Evolutionary conservation across 2,888 invertebrate species (phyloP), one percentile per base, ranked within the genome.

Genomic region (Palloptera scutellata): DNA sequence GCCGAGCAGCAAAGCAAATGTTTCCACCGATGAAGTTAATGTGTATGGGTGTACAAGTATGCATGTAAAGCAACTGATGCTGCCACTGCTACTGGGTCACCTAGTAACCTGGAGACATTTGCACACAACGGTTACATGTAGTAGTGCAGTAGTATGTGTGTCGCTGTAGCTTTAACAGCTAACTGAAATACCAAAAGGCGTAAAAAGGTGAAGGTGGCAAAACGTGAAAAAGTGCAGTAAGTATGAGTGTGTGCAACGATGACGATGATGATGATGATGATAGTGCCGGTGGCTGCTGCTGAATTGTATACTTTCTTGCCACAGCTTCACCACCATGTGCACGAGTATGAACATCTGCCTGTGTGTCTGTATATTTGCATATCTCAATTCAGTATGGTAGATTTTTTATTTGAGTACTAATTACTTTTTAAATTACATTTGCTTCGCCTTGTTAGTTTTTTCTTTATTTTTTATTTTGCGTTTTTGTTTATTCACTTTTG

Each of bases 91-190:
- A 79, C 73, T 80, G 79, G 79, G 79, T 79, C 80, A 79, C 80
- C 79, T 77, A 79, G 80, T 79, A 79, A 79, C 79, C 79, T 73
- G 80, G 66, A 78, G 80, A 76, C 75, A 78, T 67, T 62, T 45
- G 42, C 10, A 43, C 15, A 19, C 13, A 11, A 41, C 17, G n/a
- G 20, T 30, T 30, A 6, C 30, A 30, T 30, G 30, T 30, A 30
- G 30, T 30, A n/a, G n/a, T n/a, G n/a, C n/a, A n/a, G n/a, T n/a
- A n/a, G n/a, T n/a, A n/a, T n/a, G 30, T 30, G 6, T 30, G 30
- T 30, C 30, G 30, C 6, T 30, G 30, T 30, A 30, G 30, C 6
- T 4, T 2, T 30, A 30, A 30, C 30, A 30, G 30, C 6, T 4
- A 6, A 30, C 3, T 4, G 30, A 30, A 2, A 30, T 30, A 30